A percentile compares a stretch with the other conserved stretches of the same genome.
Conservation (phyloP, 2,797 vertebrate genomes). For the Sebastes umbrosus region DNA sequence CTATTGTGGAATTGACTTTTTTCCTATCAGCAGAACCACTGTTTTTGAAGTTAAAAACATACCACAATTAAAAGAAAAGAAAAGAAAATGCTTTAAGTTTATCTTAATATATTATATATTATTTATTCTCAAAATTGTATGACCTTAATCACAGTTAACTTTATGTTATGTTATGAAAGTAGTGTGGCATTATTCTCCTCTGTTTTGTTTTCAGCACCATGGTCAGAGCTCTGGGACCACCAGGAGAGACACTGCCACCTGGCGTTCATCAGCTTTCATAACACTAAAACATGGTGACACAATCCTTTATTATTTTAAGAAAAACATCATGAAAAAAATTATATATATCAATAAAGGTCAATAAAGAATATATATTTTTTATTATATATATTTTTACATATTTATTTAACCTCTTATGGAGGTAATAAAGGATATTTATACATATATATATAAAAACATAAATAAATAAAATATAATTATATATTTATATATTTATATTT, state of each 20-base stretch:
- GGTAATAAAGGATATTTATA: too few species aligned
- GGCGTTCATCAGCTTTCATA: constrained; percentile 16
- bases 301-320: background rate
- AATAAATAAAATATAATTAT: too few species aligned
- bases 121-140: background rate
- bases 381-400: too few species aligned
- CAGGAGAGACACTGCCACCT: constrained; percentile 66
- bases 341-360: background rate
- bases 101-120: too few species aligned
- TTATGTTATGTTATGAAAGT: background rate
- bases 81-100: background rate
- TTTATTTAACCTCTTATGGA: too few species aligned
- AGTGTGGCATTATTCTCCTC: background rate
- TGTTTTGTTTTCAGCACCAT: constrained; percentile 10
- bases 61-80: background rate
- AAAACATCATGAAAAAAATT: background rate
- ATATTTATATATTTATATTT: too few species aligned
- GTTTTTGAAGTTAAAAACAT: background rate
- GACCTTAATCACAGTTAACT: background rate
- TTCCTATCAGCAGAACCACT: background rate
- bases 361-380: too few species aligned
- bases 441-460: too few species aligned
- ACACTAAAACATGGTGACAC: background rate
- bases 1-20: background rate
- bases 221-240: background rate